Evolutionary conservation across 2,888 invertebrate genomes (phyloP), one percentile per base, ranked within the genome.

Genomic region (Neoascia interrupta): DNA sequence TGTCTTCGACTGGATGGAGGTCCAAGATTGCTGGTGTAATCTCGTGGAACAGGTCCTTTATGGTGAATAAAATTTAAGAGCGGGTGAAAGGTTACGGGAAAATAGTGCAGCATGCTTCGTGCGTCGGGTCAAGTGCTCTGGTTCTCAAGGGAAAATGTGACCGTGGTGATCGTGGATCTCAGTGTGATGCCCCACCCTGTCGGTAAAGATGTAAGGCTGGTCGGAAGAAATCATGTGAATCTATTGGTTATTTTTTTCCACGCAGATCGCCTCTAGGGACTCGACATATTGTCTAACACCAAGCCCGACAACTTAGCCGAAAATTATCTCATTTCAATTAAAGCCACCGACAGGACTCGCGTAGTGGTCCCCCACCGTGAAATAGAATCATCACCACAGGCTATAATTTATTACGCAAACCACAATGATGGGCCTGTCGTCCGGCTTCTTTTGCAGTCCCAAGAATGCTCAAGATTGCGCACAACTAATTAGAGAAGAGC

Each of bases 371-470:
- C 66, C 74, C 47, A 47, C 74, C 54, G 74, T 31, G 74, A 39
- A 60, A 74, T 68, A 54, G 66, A 68, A 66, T 68, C 68, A 60
- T 68, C 66, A 61, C 74, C 39, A 23, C 68, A 54, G 74, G 74
- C 60, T 74, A 60, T 66, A 74, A 74, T 66, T 74, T 74, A 41
- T 16, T 36, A 60, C 36, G 19, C 41, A 51, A 11, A 26, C 56
- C 26, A 58, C 31, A 23, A 8, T 41, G 18, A 28, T 19, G 6
- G 10, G 31, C 10, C 53, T 36, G 36, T 51, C n/a, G n/a, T n/a
- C n/a, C 37, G 26, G 51, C 45, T 45, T 53, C 47, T 56, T 26
- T 51, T 58, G 43, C 58, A n/a, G n/a, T n/a, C n/a, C n/a, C n/a
- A n/a, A 23, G 60, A 36, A 34, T 10, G 15, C 19, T 41, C 23